Evolutionary conservation across 2,113 vertebrate genomes (phyloP), one percentile per base, ranked within the genome.

Genomic region (Calonectris borealis): DNA sequence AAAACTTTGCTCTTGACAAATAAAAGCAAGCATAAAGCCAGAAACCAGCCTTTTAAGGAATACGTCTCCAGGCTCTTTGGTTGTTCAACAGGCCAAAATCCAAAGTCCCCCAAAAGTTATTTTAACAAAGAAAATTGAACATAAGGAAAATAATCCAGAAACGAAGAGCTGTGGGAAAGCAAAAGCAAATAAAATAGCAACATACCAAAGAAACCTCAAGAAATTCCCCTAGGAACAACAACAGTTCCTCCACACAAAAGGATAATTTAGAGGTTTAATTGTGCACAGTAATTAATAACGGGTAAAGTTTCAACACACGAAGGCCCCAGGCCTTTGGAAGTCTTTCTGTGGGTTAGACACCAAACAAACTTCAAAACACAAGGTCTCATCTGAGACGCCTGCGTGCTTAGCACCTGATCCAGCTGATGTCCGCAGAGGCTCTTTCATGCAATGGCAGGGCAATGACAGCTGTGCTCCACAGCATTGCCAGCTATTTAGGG

Each of bases 191-290:
- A 73, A 88, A 95, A 86, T 3, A 94, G 88, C 88, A 92, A 84
- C 90, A 88, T 91, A 86, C 88, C 76, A 94, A 90, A 81, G 64
- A 96, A 95, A 92, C 88, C 94, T 94, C 95, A 95, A 84, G 80
- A 71, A 88, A 86, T 27, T 90, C 79, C 83, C 90, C 32, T 32
- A 88, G 95, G 94, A 95, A 88, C 92, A 93, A 57, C 40, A 86
- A 92, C 12, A 58, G 85, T 58, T 86, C 75, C 71, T 87, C 27
- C 86, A 68, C 55, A 96, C 93, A 95, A 77, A 96, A 83, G 90
- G 68, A 21, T 88, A 90, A 96, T 95, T 95, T 42, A 93, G 85
- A 95, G 75, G 76, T 86, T 95, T 92, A 94, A 90, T 38, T 94
- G 82, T 71, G 76, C 64, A 36, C 49, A 55, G 62, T 83, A 94